phyloP scores from a whole-genome alignment of 2,113 vertebrate genomes.

The Mormyrus lacerda region DNA sequence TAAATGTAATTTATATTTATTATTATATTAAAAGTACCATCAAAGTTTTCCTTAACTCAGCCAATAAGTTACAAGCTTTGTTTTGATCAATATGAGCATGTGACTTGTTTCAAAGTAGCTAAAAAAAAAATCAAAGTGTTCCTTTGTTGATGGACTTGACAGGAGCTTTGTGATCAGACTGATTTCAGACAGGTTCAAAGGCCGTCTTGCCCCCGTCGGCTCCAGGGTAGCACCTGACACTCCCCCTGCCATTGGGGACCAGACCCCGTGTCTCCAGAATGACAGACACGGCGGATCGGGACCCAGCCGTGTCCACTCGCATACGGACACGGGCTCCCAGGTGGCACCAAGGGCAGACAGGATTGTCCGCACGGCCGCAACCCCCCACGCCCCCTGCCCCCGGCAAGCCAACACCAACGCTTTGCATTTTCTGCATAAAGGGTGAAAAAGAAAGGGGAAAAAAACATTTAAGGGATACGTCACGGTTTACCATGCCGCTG shows the following conservation, averaged over 20 bases:
- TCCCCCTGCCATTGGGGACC: conserved; percentile 8
- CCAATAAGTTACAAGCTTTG: not conserved
- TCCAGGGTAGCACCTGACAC: not conserved
- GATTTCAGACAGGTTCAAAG: not conserved
- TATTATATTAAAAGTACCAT: not conserved
- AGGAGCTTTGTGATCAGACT: not conserved
- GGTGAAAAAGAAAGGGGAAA: not conserved
- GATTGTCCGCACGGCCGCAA: not conserved
- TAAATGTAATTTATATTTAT: not conserved
- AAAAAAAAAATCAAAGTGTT: not conserved
- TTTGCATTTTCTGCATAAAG: not conserved
- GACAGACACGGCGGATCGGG: not conserved
- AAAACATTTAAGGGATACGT: not conserved
- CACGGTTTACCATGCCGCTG: not conserved
- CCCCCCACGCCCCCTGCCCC: not conserved
- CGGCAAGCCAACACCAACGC: not conserved
- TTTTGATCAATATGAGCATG: conserved; percentile 2
- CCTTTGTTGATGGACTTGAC: not conserved
- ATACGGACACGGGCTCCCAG: conserved; percentile 12
- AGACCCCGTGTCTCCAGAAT: not conserved
- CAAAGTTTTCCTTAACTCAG: not conserved
- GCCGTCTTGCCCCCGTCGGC: not conserved
- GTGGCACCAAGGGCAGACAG: not conserved
- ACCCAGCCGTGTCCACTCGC: not conserved
- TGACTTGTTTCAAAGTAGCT: not conserved